Base-by-base conservation (phyloP, 30 jellyfish, hydroid and myxozoan genomes). In the Hydractinia symbiolongicarpus region DNA sequence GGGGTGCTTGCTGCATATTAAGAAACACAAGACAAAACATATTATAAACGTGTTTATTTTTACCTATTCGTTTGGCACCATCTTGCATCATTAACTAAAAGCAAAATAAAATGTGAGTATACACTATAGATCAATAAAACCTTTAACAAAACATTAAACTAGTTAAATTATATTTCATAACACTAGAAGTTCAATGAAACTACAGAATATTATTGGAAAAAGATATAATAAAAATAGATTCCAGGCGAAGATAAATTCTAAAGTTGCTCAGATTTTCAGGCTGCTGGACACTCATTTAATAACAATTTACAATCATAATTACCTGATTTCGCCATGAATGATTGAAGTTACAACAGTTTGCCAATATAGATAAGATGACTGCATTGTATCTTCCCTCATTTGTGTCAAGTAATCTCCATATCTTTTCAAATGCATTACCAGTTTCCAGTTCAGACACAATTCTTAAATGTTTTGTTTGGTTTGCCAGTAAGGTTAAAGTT, bases 291-390 rank as follows among this genome's bases (percentile, higher is more conserved):
- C 52, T 7, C 7, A 64, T n/a, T 5, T 64, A 6, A 7, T 64
- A n/a, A 6, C 40, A 44, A 64, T n/a, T 13, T 51, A 64, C 40
- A 6, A 64, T 13, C 4, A n/a, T 64, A 44, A 44, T 64, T 77
- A 77, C 85, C 55, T 55, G 55, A 54, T 55, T 60, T 7, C 85
- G 54, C 76, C 78, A 54, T 40, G 56, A 50, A 13, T 52, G 77
- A 54, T 61, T 30, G 17, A 51, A 54, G 60, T 77, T 77, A 61
- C 79, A 50, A 77, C 85, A 77, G 55, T 77, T 77, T 16, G 56
- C 85, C 80, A 77, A 61, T 9, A 77, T 61, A 5, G 85, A 77
- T 61, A 77, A 77, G 55, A 61, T 76, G 52, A 77, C 53, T 5
- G 83, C 13, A 30, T 74, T 74, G 20, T 16, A 74, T 10, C 21